These are phyloP conservation scores for Lepisosteus oculatus DNA, from an alignment of 2,113 vertebrate genomes.

Conservation along the genomic window DNA sequence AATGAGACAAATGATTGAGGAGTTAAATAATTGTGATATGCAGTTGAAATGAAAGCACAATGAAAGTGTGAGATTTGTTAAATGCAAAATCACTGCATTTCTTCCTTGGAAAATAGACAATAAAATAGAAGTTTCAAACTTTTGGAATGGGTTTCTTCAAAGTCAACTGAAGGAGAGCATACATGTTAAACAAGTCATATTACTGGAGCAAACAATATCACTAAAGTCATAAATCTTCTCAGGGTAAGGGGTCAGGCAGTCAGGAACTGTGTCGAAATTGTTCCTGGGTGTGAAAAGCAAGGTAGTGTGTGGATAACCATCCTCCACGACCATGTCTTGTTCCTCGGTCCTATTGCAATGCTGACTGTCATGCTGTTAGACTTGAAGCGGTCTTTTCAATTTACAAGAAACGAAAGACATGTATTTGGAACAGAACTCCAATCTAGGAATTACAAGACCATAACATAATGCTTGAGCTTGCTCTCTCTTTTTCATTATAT, in stretches of 20 bases:
- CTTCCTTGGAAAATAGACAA: conserved; percentile 27
- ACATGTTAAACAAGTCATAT: conserved; percentile 44
- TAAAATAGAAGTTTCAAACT: conserved; percentile 38
- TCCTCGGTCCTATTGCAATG: conserved; percentile 35
- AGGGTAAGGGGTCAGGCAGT: conserved; percentile 47
- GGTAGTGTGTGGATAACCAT: conserved; percentile 23
- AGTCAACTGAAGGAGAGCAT: conserved; percentile 38
- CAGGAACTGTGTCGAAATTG: conserved; percentile 50
- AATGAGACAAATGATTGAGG: no score
- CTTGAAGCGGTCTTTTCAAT: not conserved
- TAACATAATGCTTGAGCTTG: conserved; percentile 38
- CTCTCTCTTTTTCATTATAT: conserved; percentile 37
- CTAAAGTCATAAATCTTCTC: conserved; percentile 53
- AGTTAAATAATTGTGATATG: no score
- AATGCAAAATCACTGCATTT: not conserved
- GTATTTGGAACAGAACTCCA: conserved; percentile 29
- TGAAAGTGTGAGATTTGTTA: no score
- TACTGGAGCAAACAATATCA: conserved; percentile 9
- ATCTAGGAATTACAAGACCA: conserved; percentile 39
- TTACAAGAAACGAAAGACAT: not conserved
- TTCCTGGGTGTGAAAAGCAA: conserved; percentile 33
- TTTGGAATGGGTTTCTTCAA: conserved; percentile 33
- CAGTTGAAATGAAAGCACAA: no score
- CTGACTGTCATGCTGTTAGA: not conserved
- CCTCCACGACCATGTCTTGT: conserved; percentile 40